Percentiles rank a stretch among this genome's conserved stretches.
Conservation (phyloP, 1,140 invertebrate genomes). For the Acromyrmex charruanus region DNA sequence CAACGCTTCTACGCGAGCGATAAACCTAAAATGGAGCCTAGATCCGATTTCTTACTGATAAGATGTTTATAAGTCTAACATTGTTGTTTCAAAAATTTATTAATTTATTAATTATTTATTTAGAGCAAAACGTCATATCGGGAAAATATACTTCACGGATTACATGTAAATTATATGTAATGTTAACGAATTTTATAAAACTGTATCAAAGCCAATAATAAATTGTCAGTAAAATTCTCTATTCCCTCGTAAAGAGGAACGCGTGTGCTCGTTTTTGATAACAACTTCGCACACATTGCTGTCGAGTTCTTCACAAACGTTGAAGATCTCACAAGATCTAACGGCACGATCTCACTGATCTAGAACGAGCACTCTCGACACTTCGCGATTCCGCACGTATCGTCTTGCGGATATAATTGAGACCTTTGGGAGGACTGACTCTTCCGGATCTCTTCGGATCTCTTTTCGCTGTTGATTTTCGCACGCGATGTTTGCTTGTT, state of each 20-base stretch:
- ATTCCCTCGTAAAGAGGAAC: background rate
- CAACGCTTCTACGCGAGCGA: background rate
- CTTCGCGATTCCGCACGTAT: constrained; percentile 12
- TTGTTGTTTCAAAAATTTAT: background rate
- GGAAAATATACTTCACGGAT: background rate
- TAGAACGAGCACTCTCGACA: constrained; percentile 21
- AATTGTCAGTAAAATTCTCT: background rate
- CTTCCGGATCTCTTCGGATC: background rate
- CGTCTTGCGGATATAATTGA: background rate
- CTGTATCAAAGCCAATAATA: no score
- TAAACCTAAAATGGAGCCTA: background rate
- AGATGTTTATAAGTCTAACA: background rate
- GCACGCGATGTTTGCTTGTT: background rate
- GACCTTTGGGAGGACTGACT: background rate
- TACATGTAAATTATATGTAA: background rate
- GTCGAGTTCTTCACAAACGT: background rate
- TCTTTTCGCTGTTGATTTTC: background rate
- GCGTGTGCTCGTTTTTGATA: background rate
- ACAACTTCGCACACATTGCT: background rate
- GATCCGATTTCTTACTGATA: background rate
- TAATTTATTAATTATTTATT: no score
- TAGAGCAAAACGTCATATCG: background rate
- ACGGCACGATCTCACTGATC: constrained; percentile 18
- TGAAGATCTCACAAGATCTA: background rate
- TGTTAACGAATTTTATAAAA: no score